Evolutionary conservation across 2,888 invertebrate genomes (phyloP).

Genomic region (Drosophila limbata): DNA sequence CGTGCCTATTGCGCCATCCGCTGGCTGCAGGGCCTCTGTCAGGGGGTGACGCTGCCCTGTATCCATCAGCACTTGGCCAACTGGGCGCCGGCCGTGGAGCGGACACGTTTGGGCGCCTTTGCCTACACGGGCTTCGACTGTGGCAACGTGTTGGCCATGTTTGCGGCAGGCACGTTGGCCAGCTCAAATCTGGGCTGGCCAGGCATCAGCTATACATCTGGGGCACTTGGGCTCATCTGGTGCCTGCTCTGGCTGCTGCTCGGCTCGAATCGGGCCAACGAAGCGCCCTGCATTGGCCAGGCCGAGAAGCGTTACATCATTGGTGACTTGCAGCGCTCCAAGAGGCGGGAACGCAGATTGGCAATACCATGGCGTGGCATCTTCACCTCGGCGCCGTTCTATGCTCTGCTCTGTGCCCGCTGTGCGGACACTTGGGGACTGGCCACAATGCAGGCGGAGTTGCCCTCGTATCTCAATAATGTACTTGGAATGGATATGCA

Average conservation of each 20-base stretch:
- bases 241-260: slow-evolving; percentile 86
- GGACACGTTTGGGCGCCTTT: slow-evolving; percentile 87
- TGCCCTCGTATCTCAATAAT: slow-evolving; percentile 88
- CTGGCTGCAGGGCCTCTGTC: slow-evolving; percentile 89
- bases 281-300: slow-evolving; percentile 86
- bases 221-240: slow-evolving; percentile 86
- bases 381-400: slow-evolving; percentile 88
- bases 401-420: slow-evolving; percentile 87
- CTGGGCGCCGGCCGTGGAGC: slow-evolving; percentile 89
- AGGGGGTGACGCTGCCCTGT: slow-evolving; percentile 89
- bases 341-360: slow-evolving; percentile 73
- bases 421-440: slow-evolving; percentile 90
- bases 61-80: slow-evolving; percentile 89
- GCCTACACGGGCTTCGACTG: slow-evolving; percentile 88
- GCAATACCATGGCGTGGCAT: slow-evolving; percentile 89
- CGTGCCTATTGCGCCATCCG: slow-evolving; percentile 87
- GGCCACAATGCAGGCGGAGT: slow-evolving; percentile 89
- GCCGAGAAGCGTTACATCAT: slow-evolving; percentile 88
- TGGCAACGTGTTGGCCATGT: slow-evolving; percentile 89
- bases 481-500: slow-evolving; percentile 88
- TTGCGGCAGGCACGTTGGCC: slow-evolving; percentile 88
- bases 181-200: slow-evolving; percentile 88
- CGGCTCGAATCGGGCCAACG: slow-evolving; percentile 87
- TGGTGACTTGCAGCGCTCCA: slow-evolving; percentile 81
- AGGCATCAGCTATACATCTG: slow-evolving; percentile 88